A percentile compares a stretch with the other conserved stretches of the same genome.
phyloP scores from a whole-genome alignment of 2,113 vertebrate genomes.

The Passerina amoena region DNA sequence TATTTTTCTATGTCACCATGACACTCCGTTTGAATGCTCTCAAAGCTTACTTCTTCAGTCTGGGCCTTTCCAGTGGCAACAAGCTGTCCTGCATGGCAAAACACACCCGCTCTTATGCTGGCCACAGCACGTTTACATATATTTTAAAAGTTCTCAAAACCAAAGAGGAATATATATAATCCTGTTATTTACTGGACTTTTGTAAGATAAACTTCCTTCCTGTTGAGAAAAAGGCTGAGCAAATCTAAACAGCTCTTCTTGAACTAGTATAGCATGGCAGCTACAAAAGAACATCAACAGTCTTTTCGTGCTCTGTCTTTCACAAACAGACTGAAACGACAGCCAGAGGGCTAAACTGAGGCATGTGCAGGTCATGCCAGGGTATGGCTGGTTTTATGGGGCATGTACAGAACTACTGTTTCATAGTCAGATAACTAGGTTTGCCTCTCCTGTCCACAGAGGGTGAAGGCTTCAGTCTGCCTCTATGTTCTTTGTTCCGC shows the following conservation, averaged over 20 bases:
- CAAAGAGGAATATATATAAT: neutral
- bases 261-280: neutral
- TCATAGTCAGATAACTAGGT: neutral
- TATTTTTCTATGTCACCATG: neutral
- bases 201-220: neutral
- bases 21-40: neutral
- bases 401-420: neutral
- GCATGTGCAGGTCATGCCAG: fast-evolving
- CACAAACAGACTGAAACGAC: neutral
- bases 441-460: neutral
- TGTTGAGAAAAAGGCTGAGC: neutral
- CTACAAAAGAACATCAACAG: neutral
- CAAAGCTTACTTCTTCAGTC: neutral
- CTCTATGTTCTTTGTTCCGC: neutral
- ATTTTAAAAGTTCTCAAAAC: neutral
- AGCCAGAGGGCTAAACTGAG: neutral
- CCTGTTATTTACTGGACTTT: neutral
- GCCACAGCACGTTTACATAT: neutral
- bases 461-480: neutral
- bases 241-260: neutral
- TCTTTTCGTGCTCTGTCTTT: neutral
- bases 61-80: neutral
- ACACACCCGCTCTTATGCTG: neutral
- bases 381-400: neutral
- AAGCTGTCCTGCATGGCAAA: fast-evolving